phyloP scores from a whole-genome alignment of 2,797 vertebrate species.

The Thalassophryne amazonica region DNA sequence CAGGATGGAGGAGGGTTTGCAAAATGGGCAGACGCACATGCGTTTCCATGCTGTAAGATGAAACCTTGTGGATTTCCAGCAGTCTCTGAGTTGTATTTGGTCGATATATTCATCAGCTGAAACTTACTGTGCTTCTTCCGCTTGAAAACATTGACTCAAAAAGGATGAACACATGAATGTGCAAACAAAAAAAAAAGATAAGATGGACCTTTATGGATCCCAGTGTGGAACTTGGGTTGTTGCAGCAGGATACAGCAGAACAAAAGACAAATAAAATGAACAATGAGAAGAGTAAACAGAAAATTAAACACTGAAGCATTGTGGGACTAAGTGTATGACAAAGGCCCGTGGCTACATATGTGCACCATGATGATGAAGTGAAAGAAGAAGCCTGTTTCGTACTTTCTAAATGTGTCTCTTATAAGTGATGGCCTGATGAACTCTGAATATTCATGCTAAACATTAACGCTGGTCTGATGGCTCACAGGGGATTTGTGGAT shows the following conservation, averaged over 20 bases:
- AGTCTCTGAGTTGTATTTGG: conserved; percentile 22
- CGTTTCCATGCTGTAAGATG: conserved; percentile 53
- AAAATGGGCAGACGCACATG: conserved; percentile 27
- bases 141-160: background rate
- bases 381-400: no score
- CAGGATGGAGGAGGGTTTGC: conserved; percentile 19
- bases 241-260: conserved; percentile 9
- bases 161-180: background rate
- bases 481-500: no score
- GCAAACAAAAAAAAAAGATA: conserved; percentile 32
- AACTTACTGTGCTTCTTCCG: background rate
- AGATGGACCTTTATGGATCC: conserved; percentile 25
- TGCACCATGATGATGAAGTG: no score
- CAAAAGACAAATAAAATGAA: conserved; percentile 14
- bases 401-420: no score
- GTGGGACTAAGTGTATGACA: background rate
- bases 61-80: conserved; percentile 42
- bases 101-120: conserved; percentile 42
- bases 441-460: no score
- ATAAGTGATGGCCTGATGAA: no score
- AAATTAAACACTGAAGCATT: background rate
- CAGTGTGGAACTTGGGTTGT: conserved; percentile 29
- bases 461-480: no score
- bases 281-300: conserved; percentile 29
- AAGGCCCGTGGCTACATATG: no score